Conservation (phyloP, 1,140 invertebrate genomes). For the Calycopis cecrops region DNA sequence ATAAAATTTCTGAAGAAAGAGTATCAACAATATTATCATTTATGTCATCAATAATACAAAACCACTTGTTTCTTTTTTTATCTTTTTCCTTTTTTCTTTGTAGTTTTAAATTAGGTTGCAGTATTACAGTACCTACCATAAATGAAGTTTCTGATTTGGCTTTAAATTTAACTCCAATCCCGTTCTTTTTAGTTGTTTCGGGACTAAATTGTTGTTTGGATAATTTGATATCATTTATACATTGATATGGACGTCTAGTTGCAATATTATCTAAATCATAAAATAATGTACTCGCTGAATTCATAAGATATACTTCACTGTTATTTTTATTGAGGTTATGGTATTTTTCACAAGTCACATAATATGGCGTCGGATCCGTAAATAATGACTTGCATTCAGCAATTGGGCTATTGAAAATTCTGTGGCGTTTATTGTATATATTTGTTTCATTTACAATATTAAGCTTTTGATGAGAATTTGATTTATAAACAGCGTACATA, state of each 20-base stretch:
- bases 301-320: conserved; percentile 33
- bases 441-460: not conserved
- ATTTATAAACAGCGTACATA: not conserved
- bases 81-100: conserved; percentile 32
- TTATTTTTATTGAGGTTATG: conserved; percentile 36
- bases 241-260: conserved; percentile 53
- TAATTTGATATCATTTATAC: conserved; percentile 29
- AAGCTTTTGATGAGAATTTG: not conserved
- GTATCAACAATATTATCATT: not conserved
- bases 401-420: not conserved
- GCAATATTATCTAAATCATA: conserved; percentile 55
- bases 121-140: conserved; percentile 47
- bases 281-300: conserved; percentile 56
- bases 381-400: not conserved
- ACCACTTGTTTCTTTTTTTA: conserved; percentile 33
- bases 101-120: conserved; percentile 34
- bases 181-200: conserved; percentile 18
- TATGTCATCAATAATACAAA: conserved; percentile 18
- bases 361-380: conserved; percentile 31
- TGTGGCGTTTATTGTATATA: not conserved
- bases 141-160: conserved; percentile 38
- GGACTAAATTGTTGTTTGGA: conserved; percentile 25
- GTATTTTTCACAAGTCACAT: conserved; percentile 51
- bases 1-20: conserved; percentile 47
- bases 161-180: conserved; percentile 29